Evolutionary conservation across 2,888 invertebrate species (phyloP).

Genomic region (Biston stratarius): DNA sequence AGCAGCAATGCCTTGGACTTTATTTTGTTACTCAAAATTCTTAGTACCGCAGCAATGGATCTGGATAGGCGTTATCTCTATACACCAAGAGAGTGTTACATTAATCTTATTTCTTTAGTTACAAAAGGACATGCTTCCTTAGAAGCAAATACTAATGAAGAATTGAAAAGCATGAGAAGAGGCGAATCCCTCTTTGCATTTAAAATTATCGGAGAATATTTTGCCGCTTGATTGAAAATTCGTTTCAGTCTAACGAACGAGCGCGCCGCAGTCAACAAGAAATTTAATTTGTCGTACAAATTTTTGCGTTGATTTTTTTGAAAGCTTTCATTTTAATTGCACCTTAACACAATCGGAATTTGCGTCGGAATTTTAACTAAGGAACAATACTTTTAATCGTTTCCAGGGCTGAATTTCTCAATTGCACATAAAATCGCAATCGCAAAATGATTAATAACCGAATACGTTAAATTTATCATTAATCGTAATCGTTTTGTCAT

Average conservation of each 20-base stretch:
- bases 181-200: slow-evolving; percentile 48
- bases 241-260: slow-evolving; percentile 70
- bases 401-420: background rate
- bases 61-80: no score
- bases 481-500: no score
- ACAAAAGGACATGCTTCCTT: no score
- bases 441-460: no score
- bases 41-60: no score
- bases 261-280: slow-evolving; percentile 71
- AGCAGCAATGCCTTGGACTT: no score
- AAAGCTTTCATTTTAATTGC: slow-evolving; percentile 36
- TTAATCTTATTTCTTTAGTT: no score
- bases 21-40: no score
- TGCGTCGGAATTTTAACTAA: slow-evolving; percentile 24
- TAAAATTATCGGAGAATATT: slow-evolving; percentile 63
- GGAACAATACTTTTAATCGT: background rate
- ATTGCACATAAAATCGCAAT: no score
- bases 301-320: slow-evolving; percentile 41
- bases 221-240: slow-evolving; percentile 70
- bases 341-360: slow-evolving; percentile 30
- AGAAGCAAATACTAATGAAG: slow-evolving; percentile 6
- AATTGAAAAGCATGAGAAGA: slow-evolving; percentile 48
- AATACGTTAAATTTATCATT: no score
- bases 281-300: slow-evolving; percentile 71
- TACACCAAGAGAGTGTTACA: no score